Conservation (phyloP, 2,888 invertebrate species). For the Philereme vetulata region DNA sequence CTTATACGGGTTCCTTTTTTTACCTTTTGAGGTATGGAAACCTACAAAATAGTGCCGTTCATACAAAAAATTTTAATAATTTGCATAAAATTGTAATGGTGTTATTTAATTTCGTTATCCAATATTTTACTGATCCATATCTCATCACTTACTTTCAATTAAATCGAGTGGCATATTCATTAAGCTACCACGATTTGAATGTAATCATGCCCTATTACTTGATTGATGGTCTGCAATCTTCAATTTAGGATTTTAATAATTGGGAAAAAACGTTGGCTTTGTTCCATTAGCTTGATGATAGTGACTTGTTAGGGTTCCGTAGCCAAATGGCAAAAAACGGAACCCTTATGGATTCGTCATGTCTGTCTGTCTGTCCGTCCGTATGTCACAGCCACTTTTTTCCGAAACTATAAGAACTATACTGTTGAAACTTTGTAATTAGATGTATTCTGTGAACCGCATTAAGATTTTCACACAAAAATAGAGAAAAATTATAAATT, state of each 20-base stretch:
- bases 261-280: conserved; percentile 55
- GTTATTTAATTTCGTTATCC: not conserved
- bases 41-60: too few relatives aligned
- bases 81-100: not conserved
- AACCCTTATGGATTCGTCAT: too few relatives aligned
- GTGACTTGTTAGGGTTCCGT: conserved; percentile 40
- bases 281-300: conserved; percentile 62
- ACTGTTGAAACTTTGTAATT: too few relatives aligned
- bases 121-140: conserved; percentile 15
- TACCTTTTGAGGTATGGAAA: too few relatives aligned
- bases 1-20: too few relatives aligned
- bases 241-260: conserved; percentile 70
- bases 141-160: conserved; percentile 71
- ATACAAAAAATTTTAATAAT: not conserved
- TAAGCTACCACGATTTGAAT: conserved; percentile 77
- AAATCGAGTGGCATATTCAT: conserved; percentile 75
- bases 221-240: conserved; percentile 73
- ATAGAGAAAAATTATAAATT: too few relatives aligned
- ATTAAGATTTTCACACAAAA: too few relatives aligned
- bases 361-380: too few relatives aligned
- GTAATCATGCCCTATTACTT: conserved; percentile 76
- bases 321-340: too few relatives aligned
- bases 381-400: too few relatives aligned
- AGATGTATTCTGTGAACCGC: too few relatives aligned
- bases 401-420: too few relatives aligned